A percentile compares a stretch with the other conserved stretches of the same genome.
These are phyloP conservation scores for Ophraella communa DNA, from an alignment of 2,888 invertebrate species.

Conservation along the genomic window DNA sequence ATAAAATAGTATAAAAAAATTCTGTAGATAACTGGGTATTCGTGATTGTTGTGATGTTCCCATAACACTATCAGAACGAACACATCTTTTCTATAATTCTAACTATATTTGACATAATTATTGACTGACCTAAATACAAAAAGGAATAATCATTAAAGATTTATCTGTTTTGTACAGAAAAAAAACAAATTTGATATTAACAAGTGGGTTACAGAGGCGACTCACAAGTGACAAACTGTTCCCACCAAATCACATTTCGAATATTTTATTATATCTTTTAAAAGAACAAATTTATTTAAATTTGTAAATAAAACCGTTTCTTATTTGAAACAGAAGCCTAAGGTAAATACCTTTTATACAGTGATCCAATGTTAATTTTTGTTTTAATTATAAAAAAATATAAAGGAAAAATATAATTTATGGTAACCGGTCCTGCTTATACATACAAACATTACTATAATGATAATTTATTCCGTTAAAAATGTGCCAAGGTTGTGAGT, in stretches of 20 bases:
- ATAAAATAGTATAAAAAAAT: neutral
- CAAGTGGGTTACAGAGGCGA: too few species aligned
- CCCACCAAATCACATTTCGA: too few species aligned
- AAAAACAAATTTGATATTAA: neutral
- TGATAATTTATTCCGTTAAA: constrained; percentile 43
- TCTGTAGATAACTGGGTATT: neutral
- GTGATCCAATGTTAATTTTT: too few species aligned
- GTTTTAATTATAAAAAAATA: too few species aligned
- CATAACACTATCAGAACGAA: neutral
- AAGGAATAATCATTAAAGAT: constrained; percentile 24
- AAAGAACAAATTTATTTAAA: too few species aligned
- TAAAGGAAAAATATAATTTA: too few species aligned
- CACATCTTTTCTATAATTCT: constrained; percentile 14
- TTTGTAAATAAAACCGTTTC: too few species aligned
- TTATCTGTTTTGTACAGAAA: constrained; percentile 25
- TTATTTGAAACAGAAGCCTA: too few species aligned
- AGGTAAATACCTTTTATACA: too few species aligned
- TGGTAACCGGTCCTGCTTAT: constrained; percentile 11
- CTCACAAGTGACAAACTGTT: too few species aligned
- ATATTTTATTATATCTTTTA: too few species aligned
- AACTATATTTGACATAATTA: constrained; percentile 32
- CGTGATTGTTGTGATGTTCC: neutral
- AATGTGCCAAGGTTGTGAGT: constrained; percentile 47
- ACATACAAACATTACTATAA: constrained; percentile 31
- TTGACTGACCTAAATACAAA: constrained; percentile 42